Base-by-base conservation (phyloP, 2,888 invertebrate genomes). In the Ischnus inquisitorius region DNA sequence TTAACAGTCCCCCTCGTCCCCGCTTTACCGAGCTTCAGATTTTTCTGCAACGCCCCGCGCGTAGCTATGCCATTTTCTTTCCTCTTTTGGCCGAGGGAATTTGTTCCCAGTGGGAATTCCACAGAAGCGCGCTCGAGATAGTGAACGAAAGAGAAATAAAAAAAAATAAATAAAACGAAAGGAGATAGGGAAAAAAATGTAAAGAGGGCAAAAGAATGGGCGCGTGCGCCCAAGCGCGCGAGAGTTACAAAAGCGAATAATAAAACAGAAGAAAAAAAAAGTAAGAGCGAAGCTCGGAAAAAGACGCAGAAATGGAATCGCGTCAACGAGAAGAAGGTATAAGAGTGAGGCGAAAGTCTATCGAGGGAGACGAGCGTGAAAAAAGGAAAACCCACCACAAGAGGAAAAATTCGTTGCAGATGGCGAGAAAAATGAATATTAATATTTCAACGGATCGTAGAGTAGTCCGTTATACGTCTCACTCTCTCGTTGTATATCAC, bases 341-440 rank as follows among this genome's bases (percentile, higher is more conserved):
- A 19, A 41, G 43, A 10, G 22, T 22, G 54, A 54, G 41, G 67
- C 67, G 57, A 25, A 5, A 46, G 22, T 43, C 41, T 10, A 46
- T 41, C 34, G 65, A 34, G 46, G 16, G 12, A 28, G 12, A 19
- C 39, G 46, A 22, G 46, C 46, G 34, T 48, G 46, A 41, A 28
- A 22, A 68, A 68, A 22, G 72, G 14, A 22, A 54, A 19, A 54
- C 12, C 34, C 34, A 10, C 16, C 16, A 54, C 54, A 19, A 22
- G 22, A 54, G 54, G 51, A 79, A 57, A 51, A 67, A 25, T 39
- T 54, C 28, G 48, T 57, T 43, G 57, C 54, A n/a, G 41, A 16
- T 16, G 62, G 72, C 14, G 62, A 71, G 43, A 65, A 82, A 78
- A 85, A 87, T 84, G 85, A 88, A 88, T 87, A 86, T 87, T 87